Base-by-base conservation (phyloP, 2,113 vertebrate species). In the Ivindomyrus marchei region DNA sequence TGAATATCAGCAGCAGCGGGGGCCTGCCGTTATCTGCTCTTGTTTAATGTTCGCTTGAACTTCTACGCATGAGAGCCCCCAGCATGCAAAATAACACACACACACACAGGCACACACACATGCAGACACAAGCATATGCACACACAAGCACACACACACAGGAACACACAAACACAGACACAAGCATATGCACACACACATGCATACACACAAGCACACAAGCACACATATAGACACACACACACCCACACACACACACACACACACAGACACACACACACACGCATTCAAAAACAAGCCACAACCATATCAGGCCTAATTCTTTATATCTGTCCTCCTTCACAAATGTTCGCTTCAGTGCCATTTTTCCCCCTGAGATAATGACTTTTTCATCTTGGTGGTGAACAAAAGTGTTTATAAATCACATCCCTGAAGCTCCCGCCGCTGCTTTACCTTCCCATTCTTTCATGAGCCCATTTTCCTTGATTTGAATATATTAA, bases 1-100 rank as follows among this genome's bases (percentile, higher is more conserved):
- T 98, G 98, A 99, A 99, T 99, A 99, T 99, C 98, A 99, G 98
- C 98, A 98, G 99, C 98, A 99, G 97, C 97, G 96, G 62, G n/a
- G 62, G 97, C 95, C 97, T 97, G 17, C 97, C 98, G 98, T 99
- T 99, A 99, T 99, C 98, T 98, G 95, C 95, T 93, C 93, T 97
- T 97, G 97, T 98, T 98, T 95, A 95, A 97, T 97, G 97, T 97
- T 97, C 97, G 97, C 98, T 95, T 98, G 98, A 99, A 98, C 97
- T 99, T 99, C 99, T 98, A 99, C 99, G 97, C 98, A 99, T 98
- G 98, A 98, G 97, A 96, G 95, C 96, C 97, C 97, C 97, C 97
- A 96, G 97, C 97, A 97, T 97, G 98, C 98, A 98, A 96, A 97
- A 97, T 52, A 96, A 96, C 98, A 97, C 92, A 92, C 90, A 94